Conservation (phyloP, 2,888 invertebrate species). For the Lasioglossum pauxillum region DNA sequence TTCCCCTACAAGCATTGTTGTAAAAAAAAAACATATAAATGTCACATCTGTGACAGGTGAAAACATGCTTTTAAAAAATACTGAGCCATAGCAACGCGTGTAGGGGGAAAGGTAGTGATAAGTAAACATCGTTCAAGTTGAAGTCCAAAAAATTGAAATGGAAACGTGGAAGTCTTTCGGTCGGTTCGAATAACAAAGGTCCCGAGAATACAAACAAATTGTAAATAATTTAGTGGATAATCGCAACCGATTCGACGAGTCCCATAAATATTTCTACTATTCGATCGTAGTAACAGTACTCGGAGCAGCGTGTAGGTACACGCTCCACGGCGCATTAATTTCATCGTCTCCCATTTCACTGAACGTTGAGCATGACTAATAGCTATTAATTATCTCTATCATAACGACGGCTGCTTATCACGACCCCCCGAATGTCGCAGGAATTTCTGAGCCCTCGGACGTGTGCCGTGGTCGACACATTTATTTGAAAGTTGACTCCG, state of each 20-base stretch:
- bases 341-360: constrained; percentile 49
- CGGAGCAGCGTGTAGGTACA: neutral
- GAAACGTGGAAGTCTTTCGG: neutral
- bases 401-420: constrained; percentile 22
- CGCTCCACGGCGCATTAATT: constrained; percentile 40
- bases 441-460: neutral
- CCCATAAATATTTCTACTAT: constrained; percentile 1
- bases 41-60: too few relatives aligned
- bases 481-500: neutral
- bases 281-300: constrained; percentile 20
- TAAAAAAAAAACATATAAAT: too few relatives aligned
- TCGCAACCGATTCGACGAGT: neutral
- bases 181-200: neutral
- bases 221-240: neutral
- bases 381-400: constrained; percentile 32
- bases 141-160: too few relatives aligned
- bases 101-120: too few relatives aligned
- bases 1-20: too few relatives aligned
- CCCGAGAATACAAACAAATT: neutral
- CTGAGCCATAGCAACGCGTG: too few relatives aligned
- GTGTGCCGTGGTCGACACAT: neutral
- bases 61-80: too few relatives aligned
- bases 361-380: constrained; percentile 49
- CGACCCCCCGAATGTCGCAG: neutral
- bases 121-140: too few relatives aligned